A percentile compares a stretch with the other conserved stretches of the same genome.
Conservation (phyloP, 2,797 vertebrate genomes). For the Arremon aurantiirostris region DNA sequence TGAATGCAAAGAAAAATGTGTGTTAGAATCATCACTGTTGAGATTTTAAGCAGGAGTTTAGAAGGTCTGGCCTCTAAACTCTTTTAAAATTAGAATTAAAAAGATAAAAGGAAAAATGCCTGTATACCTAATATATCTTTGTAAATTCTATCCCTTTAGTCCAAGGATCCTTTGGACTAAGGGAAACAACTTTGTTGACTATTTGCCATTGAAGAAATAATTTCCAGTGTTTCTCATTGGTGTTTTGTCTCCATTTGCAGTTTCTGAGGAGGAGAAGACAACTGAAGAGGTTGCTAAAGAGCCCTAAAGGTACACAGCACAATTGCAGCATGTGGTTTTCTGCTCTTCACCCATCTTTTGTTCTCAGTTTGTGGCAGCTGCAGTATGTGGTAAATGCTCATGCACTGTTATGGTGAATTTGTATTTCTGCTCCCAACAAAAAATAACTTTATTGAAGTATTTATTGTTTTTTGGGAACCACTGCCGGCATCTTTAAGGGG, state of each 20-base stretch:
- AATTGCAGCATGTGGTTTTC: neutral
- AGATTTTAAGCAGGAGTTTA: neutral
- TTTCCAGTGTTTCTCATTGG: neutral
- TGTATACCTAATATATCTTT: neutral
- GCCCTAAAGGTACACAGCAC: slow-evolving; percentile 44
- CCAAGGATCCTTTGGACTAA: neutral
- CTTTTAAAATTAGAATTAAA: neutral
- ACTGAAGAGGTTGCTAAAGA: slow-evolving; percentile 34
- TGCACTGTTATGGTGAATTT: neutral
- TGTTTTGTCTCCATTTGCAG: slow-evolving; percentile 39
- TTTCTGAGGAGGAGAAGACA: neutral
- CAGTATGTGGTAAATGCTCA: neutral
- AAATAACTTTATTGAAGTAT: neutral
- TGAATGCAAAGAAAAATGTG: neutral
- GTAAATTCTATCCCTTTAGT: neutral
- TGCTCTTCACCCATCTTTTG: neutral
- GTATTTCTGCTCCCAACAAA: neutral
- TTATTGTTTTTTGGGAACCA: neutral
- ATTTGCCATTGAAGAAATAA: neutral
- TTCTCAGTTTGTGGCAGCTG: neutral
- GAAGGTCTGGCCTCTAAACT: neutral
- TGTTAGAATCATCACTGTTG: neutral
- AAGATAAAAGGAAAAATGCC: neutral
- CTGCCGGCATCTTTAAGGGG: neutral
- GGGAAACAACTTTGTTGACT: neutral